Evolutionary conservation across 2,888 invertebrate genomes (phyloP).

Genomic region (Tethea ocularis): DNA sequence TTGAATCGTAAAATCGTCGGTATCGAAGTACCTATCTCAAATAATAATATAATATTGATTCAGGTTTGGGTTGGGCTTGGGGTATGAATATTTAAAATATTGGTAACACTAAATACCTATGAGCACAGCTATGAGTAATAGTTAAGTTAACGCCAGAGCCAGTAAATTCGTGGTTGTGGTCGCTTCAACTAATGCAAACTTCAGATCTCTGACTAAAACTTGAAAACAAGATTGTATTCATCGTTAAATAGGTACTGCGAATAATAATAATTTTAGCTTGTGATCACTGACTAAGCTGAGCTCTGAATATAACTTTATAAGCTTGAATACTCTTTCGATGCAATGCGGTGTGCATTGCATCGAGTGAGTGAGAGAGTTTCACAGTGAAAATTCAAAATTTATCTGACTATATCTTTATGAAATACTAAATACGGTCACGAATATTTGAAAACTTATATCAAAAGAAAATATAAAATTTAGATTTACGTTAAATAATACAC

Average conservation of each 20-base stretch:
- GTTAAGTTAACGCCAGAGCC: neutral
- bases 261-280: neutral
- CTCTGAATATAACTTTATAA: neutral
- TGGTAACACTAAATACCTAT: neutral
- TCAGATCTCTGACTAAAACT: neutral
- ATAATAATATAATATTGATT: too few relatives aligned
- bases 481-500: neutral
- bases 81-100: too few relatives aligned
- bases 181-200: constrained; percentile 1
- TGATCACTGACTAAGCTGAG: neutral
- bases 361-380: too few relatives aligned
- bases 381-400: too few relatives aligned
- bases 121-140: neutral
- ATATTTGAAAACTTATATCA: too few relatives aligned
- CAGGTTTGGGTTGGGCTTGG: too few relatives aligned
- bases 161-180: neutral
- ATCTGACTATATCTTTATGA: too few relatives aligned
- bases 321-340: too few relatives aligned
- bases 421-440: too few relatives aligned
- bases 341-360: too few relatives aligned
- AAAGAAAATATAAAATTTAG: too few relatives aligned
- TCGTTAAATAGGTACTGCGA: neutral
- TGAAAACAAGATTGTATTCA: neutral
- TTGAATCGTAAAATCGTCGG: too few relatives aligned
- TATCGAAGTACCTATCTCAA: neutral